These are phyloP conservation scores for Mormyrus lacerda DNA, from an alignment of 2,113 vertebrate genomes.

Conservation along the genomic window DNA sequence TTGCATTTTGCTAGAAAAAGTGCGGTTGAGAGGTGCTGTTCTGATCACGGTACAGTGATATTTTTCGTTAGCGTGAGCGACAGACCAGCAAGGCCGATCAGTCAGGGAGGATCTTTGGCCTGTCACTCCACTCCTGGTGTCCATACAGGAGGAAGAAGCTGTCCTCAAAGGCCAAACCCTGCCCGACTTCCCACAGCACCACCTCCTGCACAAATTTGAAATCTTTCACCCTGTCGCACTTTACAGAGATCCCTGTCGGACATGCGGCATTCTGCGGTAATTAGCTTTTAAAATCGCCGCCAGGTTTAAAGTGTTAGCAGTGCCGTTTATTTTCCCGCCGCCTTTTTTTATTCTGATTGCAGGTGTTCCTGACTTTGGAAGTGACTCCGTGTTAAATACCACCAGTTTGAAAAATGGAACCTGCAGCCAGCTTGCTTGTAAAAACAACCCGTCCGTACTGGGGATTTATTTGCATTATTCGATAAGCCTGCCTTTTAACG, in stretches of 20 bases:
- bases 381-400: neutral
- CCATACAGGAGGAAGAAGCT: neutral
- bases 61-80: neutral
- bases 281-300: neutral
- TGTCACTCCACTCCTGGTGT: neutral
- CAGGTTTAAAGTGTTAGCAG: slow-evolving; percentile 1
- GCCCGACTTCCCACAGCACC: neutral
- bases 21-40: neutral
- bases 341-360: slow-evolving; percentile 1
- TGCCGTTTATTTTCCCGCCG: neutral
- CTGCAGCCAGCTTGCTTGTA: neutral
- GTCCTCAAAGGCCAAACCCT: neutral
- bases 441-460: neutral
- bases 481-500: neutral
- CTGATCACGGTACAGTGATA: neutral
- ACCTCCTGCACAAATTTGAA: neutral
- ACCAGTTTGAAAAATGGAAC: neutral
- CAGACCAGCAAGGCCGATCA: neutral
- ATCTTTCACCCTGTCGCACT: neutral
- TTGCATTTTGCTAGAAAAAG: neutral
- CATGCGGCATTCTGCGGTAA: neutral
- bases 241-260: neutral
- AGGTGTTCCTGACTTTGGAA: neutral
- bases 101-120: neutral
- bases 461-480: neutral